Percentiles rank a stretch among this genome's conserved stretches.
phyloP scores from a whole-genome alignment of 35 echinoderm and acorn worm genomes.

The Ophiothrix spiculata region DNA sequence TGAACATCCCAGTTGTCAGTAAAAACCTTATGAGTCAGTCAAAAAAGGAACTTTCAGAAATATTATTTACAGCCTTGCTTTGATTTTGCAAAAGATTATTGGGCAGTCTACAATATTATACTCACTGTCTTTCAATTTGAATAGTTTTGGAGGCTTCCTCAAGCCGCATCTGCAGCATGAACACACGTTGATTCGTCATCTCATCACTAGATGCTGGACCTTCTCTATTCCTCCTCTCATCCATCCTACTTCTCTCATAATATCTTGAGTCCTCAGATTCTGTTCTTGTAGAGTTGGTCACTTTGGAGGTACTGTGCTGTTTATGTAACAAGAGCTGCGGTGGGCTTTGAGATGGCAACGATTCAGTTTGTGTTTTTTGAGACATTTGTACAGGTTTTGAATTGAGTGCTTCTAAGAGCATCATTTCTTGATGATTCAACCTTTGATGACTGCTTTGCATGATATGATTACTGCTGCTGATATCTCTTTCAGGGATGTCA shows the following conservation, averaged over 20 bases:
- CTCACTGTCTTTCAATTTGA: conserved; percentile 90
- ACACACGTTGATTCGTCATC: conserved; percentile 58
- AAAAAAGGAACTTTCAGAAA: no score
- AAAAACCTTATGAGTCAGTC: no score
- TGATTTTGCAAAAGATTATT: no score
- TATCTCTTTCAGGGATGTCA: conserved; percentile 52
- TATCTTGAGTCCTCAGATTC: conserved; percentile 6
- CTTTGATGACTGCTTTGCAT: neutral
- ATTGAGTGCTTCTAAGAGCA: neutral
- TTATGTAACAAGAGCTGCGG: neutral
- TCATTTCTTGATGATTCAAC: neutral
- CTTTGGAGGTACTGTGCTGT: neutral
- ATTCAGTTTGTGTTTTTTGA: neutral
- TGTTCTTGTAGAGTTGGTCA: neutral
- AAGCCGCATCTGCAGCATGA: conserved; percentile 87
- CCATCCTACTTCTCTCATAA: neutral
- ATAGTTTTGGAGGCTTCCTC: conserved; percentile 86
- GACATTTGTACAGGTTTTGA: neutral
- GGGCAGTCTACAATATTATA: no score
- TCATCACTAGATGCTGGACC: conserved; percentile 72
- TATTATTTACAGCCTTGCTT: no score
- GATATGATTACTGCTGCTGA: neutral
- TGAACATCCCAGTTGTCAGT: no score
- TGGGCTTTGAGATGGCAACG: neutral
- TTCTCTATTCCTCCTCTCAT: conserved; percentile 29